phyloP scores from a whole-genome alignment of 2,888 invertebrate species.

The Pilophorus perplexus region DNA sequence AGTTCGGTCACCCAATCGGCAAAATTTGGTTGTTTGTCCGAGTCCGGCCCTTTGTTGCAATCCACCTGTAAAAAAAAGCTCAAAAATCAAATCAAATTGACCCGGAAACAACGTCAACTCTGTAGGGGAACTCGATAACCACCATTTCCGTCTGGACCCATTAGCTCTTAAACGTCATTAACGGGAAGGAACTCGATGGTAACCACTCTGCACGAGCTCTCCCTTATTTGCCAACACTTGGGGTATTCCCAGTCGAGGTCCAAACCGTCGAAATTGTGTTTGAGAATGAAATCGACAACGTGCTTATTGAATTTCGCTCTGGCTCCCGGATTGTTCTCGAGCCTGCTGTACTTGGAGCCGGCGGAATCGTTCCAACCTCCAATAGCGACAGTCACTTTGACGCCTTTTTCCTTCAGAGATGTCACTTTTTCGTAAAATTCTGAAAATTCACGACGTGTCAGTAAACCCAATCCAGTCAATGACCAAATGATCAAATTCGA shows the following conservation, averaged over 20 bases:
- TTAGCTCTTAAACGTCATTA: too few species aligned
- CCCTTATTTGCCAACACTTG: too few species aligned
- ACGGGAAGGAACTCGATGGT: too few species aligned
- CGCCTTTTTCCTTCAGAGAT: conserved; percentile 58
- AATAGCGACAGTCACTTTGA: conserved; percentile 66
- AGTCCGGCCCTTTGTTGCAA: conserved; percentile 75
- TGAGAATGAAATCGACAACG: conserved; percentile 72
- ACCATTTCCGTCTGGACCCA: too few species aligned
- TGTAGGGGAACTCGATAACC: too few species aligned
- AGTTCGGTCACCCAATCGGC: conserved; percentile 72
- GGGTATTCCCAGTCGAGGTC: conserved; percentile 95
- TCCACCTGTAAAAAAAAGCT: too few species aligned
- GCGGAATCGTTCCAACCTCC: conserved; percentile 96
- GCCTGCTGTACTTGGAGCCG: conserved; percentile 80
- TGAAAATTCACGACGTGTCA: too few species aligned
- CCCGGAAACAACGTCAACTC: too few species aligned
- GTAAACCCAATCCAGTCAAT: too few species aligned
- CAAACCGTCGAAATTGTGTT: conserved; percentile 82
- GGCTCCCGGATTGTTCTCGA: conserved; percentile 71
- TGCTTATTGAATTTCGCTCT: conserved; percentile 71
- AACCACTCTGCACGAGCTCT: too few species aligned
- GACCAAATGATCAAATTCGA: too few species aligned
- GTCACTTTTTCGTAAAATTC: conserved; percentile 85
- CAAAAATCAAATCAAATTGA: too few species aligned
- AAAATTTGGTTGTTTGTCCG: conserved; percentile 80